A percentile compares a stretch with the other conserved stretches of the same genome.
Conservation (phyloP, 2,113 vertebrate species). For the Thunnus maccoyii region DNA sequence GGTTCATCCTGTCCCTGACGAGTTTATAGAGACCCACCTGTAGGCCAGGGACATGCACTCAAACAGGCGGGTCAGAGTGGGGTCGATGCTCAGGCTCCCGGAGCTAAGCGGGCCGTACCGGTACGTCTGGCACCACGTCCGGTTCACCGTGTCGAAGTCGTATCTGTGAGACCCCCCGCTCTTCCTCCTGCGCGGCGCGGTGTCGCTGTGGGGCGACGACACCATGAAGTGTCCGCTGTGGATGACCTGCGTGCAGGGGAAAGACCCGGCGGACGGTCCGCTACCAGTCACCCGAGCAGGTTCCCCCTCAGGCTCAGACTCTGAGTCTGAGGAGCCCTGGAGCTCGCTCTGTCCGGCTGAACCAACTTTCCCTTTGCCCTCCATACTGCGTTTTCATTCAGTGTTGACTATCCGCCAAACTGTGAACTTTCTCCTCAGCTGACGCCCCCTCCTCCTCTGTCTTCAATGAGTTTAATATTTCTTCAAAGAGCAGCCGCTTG, state of each 20-base stretch:
- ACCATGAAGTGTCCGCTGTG: conserved; percentile 99
- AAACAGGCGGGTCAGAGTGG: conserved; percentile 94
- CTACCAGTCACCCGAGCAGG: conserved; percentile 30
- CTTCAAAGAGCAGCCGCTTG: not conserved
- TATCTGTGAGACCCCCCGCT: conserved; percentile 66
- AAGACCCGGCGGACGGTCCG: conserved; percentile 22
- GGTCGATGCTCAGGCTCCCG: conserved; percentile 93
- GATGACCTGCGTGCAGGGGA: conserved; percentile 90
- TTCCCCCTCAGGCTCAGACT: conserved; percentile 87
- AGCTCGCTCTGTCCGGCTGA: conserved; percentile 40
- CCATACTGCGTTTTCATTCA: conserved; percentile 58
- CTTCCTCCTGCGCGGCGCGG: conserved; percentile 81
- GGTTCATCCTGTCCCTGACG: not conserved
- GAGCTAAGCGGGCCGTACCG: conserved; percentile 84
- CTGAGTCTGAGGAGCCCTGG: conserved; percentile 82
- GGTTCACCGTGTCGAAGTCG: conserved; percentile 84
- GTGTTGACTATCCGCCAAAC: not conserved
- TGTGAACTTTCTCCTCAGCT: conserved; percentile 61
- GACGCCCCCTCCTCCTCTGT: conserved; percentile 13
- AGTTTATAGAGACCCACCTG: conserved; percentile 86
- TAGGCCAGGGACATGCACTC: conserved; percentile 99
- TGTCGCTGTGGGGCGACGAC: conserved; percentile 94
- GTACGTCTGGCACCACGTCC: conserved; percentile 81
- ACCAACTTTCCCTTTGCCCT: conserved; percentile 48
- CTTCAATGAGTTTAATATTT: conserved; percentile 1